Base-by-base conservation (phyloP, 2,113 vertebrate species). In the Engraulis encrasicolus region DNA sequence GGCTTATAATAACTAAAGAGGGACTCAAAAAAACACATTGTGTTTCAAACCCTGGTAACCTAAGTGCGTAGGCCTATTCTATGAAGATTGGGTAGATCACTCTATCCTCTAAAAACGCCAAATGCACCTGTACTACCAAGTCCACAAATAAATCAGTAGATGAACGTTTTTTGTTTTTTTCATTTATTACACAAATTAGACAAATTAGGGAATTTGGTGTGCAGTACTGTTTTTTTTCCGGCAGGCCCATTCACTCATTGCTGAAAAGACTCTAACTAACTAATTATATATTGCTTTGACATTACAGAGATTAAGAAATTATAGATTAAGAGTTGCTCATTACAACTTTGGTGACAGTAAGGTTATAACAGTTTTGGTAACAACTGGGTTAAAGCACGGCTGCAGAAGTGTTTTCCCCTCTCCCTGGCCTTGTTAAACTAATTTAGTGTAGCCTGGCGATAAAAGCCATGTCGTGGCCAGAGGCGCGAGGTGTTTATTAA, bases 401-500 rank as follows among this genome's bases (percentile, higher is more conserved):
- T n/a, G n/a, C n/a, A n/a, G n/a, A 45, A 45, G 40, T 45, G 40
- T 45, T 45, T 45, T 45, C 40, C 14, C 66, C n/a, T n/a, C 58
- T 66, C 23, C 14, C 66, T 74, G 66, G 27, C 66, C 66, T 74
- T 74, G 23, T 74, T 74, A 74, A 74, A 74, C 17, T 74, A 74
- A 74, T 74, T 74, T 74, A 36, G 66, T 74, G 23, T 80, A 80
- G 82, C 6, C 54, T 81, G 84, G 66, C 34, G 84, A 83, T 78
- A 78, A 52, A 83, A 86, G 78, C 58, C 74, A n/a, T 49, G 11
- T 3, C n/a, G n/a, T n/a, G n/a, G 66, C 66, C 18, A 0, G 66
- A 11, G 66, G 9, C 31, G 85, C 78, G 82, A 85, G 81, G 83
- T 89, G 83, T 87, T 91, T 82, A 84, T 83, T 86, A 81, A 45